A percentile compares a stretch with the other conserved stretches of the same genome.
Conservation (phyloP, 2,888 invertebrate species). For the Octonoba sinensis region DNA sequence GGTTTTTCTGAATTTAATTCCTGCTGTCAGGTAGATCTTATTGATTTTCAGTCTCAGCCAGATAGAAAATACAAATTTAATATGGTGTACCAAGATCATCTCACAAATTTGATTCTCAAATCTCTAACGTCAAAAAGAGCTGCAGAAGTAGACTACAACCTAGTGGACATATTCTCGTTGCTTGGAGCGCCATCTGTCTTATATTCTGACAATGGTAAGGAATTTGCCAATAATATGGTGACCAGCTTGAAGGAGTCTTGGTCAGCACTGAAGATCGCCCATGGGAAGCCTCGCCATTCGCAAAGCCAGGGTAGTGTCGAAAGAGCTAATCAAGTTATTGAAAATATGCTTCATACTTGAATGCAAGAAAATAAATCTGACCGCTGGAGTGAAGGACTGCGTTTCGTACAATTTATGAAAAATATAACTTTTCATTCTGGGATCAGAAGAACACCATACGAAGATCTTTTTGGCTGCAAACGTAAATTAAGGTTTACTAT, state of each 20-base stretch:
- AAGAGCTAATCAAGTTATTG: constrained; percentile 19
- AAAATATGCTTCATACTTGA: constrained; percentile 44
- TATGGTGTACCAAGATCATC: constrained; percentile 67
- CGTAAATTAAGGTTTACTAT: too few relatives aligned
- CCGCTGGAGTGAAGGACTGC: constrained; percentile 7
- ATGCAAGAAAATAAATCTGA: constrained; percentile 26
- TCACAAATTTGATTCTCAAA: constrained; percentile 64
- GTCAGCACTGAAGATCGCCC: constrained; percentile 42
- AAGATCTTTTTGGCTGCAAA: too few relatives aligned
- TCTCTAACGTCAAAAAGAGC: constrained; percentile 62
- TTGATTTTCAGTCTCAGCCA: too few relatives aligned
- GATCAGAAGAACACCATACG: too few relatives aligned
- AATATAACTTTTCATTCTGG: constrained; percentile 49
- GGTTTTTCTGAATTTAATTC: constrained; percentile 45
- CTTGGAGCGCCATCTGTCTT: constrained; percentile 64
- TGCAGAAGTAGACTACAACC: constrained; percentile 48
- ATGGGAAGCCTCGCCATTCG: constrained; percentile 43
- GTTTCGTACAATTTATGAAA: constrained; percentile 46
- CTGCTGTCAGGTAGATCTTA: constrained; percentile 64
- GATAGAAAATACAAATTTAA: constrained; percentile 64
- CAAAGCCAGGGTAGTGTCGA: too few relatives aligned
- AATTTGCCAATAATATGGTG: constrained; percentile 57
- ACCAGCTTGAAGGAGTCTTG: constrained; percentile 38
- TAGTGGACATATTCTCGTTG: constrained; percentile 61
- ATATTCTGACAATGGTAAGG: constrained; percentile 63